A percentile compares a stretch with the other conserved stretches of the same genome.
These are phyloP conservation scores for Anneissia japonica DNA, from an alignment of 35 echinoderm and acorn worm species.

Conservation along the genomic window DNA sequence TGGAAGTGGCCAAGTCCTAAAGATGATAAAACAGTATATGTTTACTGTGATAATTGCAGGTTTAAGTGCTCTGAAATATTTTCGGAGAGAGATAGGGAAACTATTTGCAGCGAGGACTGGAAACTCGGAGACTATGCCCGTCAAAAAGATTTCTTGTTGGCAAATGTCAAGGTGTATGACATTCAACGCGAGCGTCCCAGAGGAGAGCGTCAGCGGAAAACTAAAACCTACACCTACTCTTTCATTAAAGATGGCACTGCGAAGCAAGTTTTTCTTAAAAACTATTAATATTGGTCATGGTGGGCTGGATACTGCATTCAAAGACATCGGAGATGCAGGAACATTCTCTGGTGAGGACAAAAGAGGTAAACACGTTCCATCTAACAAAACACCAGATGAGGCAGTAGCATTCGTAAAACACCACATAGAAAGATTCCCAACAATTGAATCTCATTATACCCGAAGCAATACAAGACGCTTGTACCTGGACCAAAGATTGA, in stretches of 20 bases:
- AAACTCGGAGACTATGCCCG: too few relatives aligned
- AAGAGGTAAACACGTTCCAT: not conserved
- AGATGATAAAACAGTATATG: too few relatives aligned
- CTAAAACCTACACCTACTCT: conserved; percentile 12
- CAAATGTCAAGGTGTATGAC: too few relatives aligned
- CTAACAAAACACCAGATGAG: conserved; percentile 16
- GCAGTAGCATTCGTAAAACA: not conserved
- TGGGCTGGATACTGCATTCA: not conserved
- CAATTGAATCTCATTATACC: conserved; percentile 19
- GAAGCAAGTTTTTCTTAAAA: not conserved
- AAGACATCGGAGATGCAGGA: not conserved
- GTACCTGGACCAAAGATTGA: conserved; percentile 1
- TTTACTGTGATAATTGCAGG: too few relatives aligned
- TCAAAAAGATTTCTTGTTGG: too few relatives aligned
- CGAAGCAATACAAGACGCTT: conserved; percentile 2
- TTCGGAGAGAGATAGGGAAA: too few relatives aligned
- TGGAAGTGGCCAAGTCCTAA: too few relatives aligned
- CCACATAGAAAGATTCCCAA: conserved; percentile 15
- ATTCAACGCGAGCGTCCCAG: too few relatives aligned
- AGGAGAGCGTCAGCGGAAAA: not conserved
- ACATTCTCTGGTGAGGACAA: conserved; percentile 4
- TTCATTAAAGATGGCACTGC: conserved; percentile 12
- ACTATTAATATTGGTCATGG: conserved; percentile 16
- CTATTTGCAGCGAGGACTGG: too few relatives aligned
- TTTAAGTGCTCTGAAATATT: too few relatives aligned